Evolutionary conservation across 2,888 invertebrate genomes (phyloP).

Genomic region (Catocala nupta): DNA sequence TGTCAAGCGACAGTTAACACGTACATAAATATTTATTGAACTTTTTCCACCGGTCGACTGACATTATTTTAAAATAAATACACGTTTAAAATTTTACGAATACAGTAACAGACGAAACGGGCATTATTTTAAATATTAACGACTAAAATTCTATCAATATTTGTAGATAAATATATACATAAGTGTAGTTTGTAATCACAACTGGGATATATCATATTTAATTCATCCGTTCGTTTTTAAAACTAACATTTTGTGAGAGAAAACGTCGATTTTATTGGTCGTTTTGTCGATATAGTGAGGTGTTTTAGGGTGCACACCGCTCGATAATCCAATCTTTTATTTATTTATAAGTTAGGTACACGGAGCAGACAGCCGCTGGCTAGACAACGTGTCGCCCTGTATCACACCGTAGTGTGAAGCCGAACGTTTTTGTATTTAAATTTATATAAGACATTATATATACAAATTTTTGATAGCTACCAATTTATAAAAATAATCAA

Average conservation of each 20-base stretch:
- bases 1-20: not conserved
- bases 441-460: no score
- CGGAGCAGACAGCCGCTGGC: slow-evolving; percentile 30
- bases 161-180: not conserved
- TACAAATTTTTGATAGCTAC: no score
- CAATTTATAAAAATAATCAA: no score
- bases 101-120: not conserved
- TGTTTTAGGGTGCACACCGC: slow-evolving; percentile 44
- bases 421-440: slow-evolving; percentile 4
- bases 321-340: slow-evolving; percentile 59
- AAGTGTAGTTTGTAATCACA: slow-evolving; percentile 10
- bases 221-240: slow-evolving; percentile 53
- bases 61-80: slow-evolving; percentile 6
- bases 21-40: slow-evolving; percentile 1
- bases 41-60: not conserved
- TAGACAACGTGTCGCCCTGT: slow-evolving; percentile 21
- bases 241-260: slow-evolving; percentile 40
- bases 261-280: slow-evolving; percentile 54
- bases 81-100: slow-evolving; percentile 6
- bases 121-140: slow-evolving; percentile 1
- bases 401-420: slow-evolving; percentile 22
- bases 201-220: slow-evolving; percentile 45
- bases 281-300: slow-evolving; percentile 47
- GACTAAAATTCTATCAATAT: not conserved
- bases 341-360: slow-evolving; percentile 50